phyloP scores from a whole-genome alignment of 2,113 vertebrate genomes.

The Cercocebus atys region DNA sequence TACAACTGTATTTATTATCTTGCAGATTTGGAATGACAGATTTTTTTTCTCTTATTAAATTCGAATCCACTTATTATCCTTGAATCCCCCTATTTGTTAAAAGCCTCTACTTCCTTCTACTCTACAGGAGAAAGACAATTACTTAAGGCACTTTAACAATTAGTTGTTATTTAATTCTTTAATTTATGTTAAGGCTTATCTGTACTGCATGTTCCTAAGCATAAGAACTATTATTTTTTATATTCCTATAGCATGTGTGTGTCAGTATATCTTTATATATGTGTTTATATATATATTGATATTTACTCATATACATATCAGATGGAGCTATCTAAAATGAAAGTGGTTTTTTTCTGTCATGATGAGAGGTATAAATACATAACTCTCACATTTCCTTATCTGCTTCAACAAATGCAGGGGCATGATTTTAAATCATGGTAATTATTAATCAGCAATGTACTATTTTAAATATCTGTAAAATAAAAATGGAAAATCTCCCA shows the following conservation, averaged over 20 bases:
- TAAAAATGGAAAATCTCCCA: background rate
- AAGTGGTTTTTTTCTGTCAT: background rate
- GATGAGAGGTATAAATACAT: background rate
- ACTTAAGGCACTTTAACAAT: background rate
- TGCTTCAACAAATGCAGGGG: background rate
- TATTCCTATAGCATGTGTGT: background rate
- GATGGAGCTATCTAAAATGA: conserved; percentile 4
- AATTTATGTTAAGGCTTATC: background rate
- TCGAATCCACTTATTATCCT: background rate
- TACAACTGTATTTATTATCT: background rate
- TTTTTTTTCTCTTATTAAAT: background rate
- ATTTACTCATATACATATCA: background rate
- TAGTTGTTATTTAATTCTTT: conserved; percentile 18
- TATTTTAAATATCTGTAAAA: conserved; percentile 24
- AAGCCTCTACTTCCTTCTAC: background rate
- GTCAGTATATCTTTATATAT: background rate
- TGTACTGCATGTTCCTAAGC: background rate
- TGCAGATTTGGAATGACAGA: background rate
- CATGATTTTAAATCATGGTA: background rate
- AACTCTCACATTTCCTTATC: background rate
- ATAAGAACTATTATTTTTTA: background rate
- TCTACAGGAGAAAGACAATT: background rate
- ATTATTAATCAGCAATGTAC: background rate
- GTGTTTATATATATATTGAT: background rate
- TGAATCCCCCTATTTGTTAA: background rate